These are phyloP conservation scores for Drosophila baimaii DNA, from an alignment of 1,140 invertebrate species.

Conservation along the genomic window DNA sequence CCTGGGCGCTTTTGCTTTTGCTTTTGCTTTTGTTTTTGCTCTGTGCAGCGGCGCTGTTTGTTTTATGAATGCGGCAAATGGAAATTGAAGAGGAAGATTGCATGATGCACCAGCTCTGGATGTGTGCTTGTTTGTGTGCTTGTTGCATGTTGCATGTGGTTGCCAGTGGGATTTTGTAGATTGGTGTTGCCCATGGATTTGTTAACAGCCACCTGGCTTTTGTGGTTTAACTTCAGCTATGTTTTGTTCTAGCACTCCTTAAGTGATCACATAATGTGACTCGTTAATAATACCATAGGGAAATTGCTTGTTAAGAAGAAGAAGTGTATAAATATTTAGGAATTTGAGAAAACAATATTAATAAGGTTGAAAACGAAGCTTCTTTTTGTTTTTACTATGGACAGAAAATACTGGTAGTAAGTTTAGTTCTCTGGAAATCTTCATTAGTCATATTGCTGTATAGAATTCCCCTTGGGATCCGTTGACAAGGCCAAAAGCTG, in stretches of 20 bases:
- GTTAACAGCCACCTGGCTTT: constrained; percentile 12
- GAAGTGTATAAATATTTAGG: too few relatives aligned
- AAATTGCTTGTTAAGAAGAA: too few relatives aligned
- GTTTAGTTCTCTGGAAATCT: background rate
- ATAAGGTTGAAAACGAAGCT: background rate
- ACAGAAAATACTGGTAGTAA: background rate
- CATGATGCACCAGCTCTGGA: constrained; percentile 44
- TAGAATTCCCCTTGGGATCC: constrained; percentile 7
- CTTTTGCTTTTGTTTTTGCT: constrained; percentile 15
- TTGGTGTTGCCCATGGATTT: constrained; percentile 16
- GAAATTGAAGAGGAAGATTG: constrained; percentile 56
- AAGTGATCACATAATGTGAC: background rate
- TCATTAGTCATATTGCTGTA: constrained; percentile 22
- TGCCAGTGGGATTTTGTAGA: constrained; percentile 9
- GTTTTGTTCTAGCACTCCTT: background rate
- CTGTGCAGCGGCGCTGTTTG: constrained; percentile 29
- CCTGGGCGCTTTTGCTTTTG: constrained; percentile 21
- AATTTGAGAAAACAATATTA: background rate
- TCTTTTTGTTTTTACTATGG: background rate
- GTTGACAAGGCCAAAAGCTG: constrained; percentile 35
- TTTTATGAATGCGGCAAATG: constrained; percentile 52
- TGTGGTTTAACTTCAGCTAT: background rate
- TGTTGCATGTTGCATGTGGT: constrained; percentile 18
- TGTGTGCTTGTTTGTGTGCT: constrained; percentile 13
- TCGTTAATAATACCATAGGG: background rate